Base-by-base conservation (phyloP, 2,797 vertebrate species). In the Sciurus vulgaris region DNA sequence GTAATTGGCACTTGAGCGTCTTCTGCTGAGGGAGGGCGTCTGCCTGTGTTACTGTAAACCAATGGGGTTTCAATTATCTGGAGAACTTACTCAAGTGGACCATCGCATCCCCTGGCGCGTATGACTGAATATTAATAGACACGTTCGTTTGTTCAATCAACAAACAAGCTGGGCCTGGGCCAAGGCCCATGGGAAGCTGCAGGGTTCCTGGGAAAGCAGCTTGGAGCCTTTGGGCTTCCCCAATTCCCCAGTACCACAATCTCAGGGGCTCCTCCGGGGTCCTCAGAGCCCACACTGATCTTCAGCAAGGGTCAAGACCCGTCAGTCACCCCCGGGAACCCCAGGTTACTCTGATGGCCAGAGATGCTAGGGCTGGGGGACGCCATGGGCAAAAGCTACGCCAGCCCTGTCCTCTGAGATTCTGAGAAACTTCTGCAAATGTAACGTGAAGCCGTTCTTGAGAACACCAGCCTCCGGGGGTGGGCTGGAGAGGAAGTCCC, bases 211-310 rank as follows among this genome's bases (percentile, higher is more conserved):
- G 44, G 18, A 15, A 18, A 18, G n/a, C 5, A 18, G 20, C 18
- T 18, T 47, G 2, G 1, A 33, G 44, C 49, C 56, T 24, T 33
- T 9, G 0, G 33, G 22, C 56, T 44, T 6, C 56, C 12, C 44
- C 0, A 0, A 1, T 9, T 33, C 56, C 33, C 44, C 15, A 8
- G 35, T 0, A 14, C 17, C 12, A 11, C 18, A 13, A 26, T 10
- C 70, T 12, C 0, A 0, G 5, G 17, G 0, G 26, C 4, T 47
- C 67, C n/a, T 65, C 41, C 8, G 5, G 44, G 83, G n/a, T 35
- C 18, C 2, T 22, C 1, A 2, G 59, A 13, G 22, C 33, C 73
- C 24, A 5, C 1, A 30, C 28, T 26, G 1, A 4, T 8, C 11
- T 49, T 24, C 47, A 14, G 51, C 0, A 9, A 54, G 33, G 33